These are phyloP conservation scores for Leptogaster cylindrica DNA, from an alignment of 2,888 invertebrate genomes.

Conservation along the genomic window DNA sequence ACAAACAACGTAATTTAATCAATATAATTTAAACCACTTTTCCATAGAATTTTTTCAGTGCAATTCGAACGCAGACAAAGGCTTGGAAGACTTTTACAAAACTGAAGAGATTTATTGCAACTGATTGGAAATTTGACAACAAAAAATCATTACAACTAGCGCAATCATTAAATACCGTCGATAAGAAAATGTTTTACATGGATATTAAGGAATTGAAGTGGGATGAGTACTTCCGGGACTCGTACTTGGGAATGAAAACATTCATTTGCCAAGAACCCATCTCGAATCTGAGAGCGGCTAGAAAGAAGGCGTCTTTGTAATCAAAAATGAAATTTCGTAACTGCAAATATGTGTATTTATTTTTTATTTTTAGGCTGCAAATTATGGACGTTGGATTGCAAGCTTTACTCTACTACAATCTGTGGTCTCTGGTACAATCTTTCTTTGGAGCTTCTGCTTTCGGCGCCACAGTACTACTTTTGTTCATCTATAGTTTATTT, in stretches of 20 bases:
- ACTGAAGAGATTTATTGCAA: slow-evolving; percentile 85
- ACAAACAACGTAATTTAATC: slow-evolving; percentile 75
- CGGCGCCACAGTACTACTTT: slow-evolving; percentile 69
- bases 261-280: slow-evolving; percentile 83
- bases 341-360: slow-evolving; percentile 17
- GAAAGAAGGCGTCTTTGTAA: slow-evolving; percentile 75
- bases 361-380: slow-evolving; percentile 66
- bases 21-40: not conserved
- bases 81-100: slow-evolving; percentile 82
- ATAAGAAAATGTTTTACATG: slow-evolving; percentile 71
- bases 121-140: slow-evolving; percentile 85
- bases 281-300: slow-evolving; percentile 73
- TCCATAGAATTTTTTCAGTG: slow-evolving; percentile 64
- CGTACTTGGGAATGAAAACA: slow-evolving; percentile 80
- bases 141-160: slow-evolving; percentile 70
- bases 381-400: slow-evolving; percentile 71
- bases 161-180: slow-evolving; percentile 67
- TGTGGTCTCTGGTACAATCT: slow-evolving; percentile 70
- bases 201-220: slow-evolving; percentile 74
- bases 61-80: slow-evolving; percentile 84
- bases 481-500: slow-evolving; percentile 63
- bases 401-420: slow-evolving; percentile 64
- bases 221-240: slow-evolving; percentile 78
- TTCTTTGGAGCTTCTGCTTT: slow-evolving; percentile 66
- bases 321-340: slow-evolving; percentile 51